These are phyloP conservation scores for Megamerina dolium DNA, from an alignment of 2,888 invertebrate species.

Conservation along the genomic window DNA sequence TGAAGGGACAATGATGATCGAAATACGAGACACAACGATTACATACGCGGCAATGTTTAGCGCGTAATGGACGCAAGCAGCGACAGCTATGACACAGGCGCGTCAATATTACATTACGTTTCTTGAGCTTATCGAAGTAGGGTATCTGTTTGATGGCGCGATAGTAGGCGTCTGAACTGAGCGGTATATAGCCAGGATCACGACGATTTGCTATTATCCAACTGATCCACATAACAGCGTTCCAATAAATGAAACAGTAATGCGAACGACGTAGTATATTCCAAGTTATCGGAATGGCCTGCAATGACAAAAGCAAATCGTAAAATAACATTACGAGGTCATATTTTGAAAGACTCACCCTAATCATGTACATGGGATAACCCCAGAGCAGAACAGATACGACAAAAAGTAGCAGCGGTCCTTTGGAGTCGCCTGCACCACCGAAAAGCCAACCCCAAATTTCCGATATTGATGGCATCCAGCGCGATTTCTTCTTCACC, in stretches of 20 bases:
- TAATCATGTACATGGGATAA: conserved; percentile 87
- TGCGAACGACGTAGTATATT: conserved; percentile 78
- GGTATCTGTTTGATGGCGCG: conserved; percentile 87
- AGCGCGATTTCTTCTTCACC: conserved; percentile 73
- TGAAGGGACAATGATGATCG: conserved; percentile 93
- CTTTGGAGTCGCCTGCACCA: conserved; percentile 85
- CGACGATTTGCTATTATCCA: conserved; percentile 84
- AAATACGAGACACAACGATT: conserved; percentile 85
- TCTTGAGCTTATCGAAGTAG: conserved; percentile 88
- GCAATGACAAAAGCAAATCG: conserved; percentile 27
- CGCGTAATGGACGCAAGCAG: conserved; percentile 77
- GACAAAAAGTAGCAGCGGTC: conserved; percentile 77
- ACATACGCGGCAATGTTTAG: conserved; percentile 89
- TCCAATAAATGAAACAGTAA: conserved; percentile 86
- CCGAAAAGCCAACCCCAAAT: conserved; percentile 86
- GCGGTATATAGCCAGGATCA: conserved; percentile 84
- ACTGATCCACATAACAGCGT: conserved; percentile 87
- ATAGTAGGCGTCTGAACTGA: conserved; percentile 85
- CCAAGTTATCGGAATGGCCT: conserved; percentile 88
- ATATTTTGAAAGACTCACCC: conserved; percentile 52
- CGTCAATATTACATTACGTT: conserved; percentile 72
- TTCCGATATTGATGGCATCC: conserved; percentile 83
- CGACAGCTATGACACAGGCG: conserved; percentile 87
- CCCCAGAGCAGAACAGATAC: conserved; percentile 84
- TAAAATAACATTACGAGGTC: neutral